These are phyloP conservation scores for Cloeon dipterum DNA, from an alignment of 2,888 invertebrate genomes.

Conservation along the genomic window DNA sequence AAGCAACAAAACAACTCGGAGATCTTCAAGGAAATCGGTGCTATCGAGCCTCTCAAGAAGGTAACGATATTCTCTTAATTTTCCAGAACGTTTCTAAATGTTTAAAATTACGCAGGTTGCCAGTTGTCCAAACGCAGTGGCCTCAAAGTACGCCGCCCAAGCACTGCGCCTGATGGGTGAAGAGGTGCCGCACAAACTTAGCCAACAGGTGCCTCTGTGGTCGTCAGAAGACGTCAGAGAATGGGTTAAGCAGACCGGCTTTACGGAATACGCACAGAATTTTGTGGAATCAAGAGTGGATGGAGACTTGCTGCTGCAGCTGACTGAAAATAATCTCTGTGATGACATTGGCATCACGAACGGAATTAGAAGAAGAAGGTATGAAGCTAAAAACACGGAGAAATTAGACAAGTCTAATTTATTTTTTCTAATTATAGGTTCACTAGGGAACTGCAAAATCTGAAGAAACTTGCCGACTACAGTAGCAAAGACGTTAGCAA, in stretches of 20 bases:
- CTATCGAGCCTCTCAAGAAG: conserved; percentile 82
- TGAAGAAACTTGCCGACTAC: conserved; percentile 93
- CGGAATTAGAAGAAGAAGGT: conserved; percentile 79
- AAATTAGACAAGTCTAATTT: too few species aligned
- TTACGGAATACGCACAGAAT: conserved; percentile 55
- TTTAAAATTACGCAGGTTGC: conserved; percentile 36
- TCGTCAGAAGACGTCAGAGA: conserved; percentile 88
- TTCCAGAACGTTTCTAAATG: not conserved
- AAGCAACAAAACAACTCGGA: conserved; percentile 77
- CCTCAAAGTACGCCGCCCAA: conserved; percentile 89
- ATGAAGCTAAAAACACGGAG: conserved; percentile 6
- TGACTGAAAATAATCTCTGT: conserved; percentile 76
- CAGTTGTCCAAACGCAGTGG: conserved; percentile 92
- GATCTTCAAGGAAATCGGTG: conserved; percentile 84
- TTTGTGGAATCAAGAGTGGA: conserved; percentile 87
- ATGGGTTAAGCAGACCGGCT: conserved; percentile 97
- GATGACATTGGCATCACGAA: conserved; percentile 85
- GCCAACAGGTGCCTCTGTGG: conserved; percentile 97
- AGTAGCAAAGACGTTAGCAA: conserved; percentile 83
- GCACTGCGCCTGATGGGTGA: conserved; percentile 83
- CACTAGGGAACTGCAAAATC: conserved; percentile 70
- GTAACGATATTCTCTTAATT: not conserved
- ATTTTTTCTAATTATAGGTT: conserved; percentile 36
- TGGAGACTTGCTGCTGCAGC: conserved; percentile 79
- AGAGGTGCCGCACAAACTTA: conserved; percentile 89